A percentile compares a stretch with the other conserved stretches of the same genome.
These are phyloP conservation scores for Thalassophryne amazonica DNA, from an alignment of 2,797 vertebrate species.

Conservation along the genomic window DNA sequence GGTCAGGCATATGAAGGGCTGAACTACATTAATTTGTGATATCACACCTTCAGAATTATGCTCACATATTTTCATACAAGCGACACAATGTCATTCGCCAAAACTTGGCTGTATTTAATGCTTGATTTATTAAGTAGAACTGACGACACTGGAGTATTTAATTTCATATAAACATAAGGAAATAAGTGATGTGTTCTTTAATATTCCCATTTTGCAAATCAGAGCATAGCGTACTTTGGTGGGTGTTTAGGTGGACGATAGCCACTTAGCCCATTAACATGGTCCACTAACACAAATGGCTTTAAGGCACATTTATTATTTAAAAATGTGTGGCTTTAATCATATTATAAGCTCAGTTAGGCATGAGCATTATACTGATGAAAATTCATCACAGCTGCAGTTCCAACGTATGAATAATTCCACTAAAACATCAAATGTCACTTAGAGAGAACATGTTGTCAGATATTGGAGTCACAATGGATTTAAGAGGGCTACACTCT, in stretches of 20 bases:
- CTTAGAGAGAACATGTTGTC: slow-evolving; percentile 43
- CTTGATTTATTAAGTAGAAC: too few relatives aligned
- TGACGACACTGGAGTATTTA: too few relatives aligned
- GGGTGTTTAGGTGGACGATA: slow-evolving; percentile 6
- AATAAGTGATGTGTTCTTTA: slow-evolving; percentile 3
- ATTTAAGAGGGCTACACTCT: slow-evolving; percentile 61
- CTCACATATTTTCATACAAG: too few relatives aligned
- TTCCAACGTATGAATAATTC: slow-evolving; percentile 58
- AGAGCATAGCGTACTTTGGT: background rate
- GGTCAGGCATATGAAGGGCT: too few relatives aligned
- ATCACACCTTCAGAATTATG: too few relatives aligned
- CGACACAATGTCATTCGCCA: too few relatives aligned
- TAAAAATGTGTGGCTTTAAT: slow-evolving; percentile 37
- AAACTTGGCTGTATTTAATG: too few relatives aligned
- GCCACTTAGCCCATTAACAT: slow-evolving; percentile 47
- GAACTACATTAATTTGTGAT: too few relatives aligned
- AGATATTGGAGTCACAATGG: slow-evolving; percentile 60
- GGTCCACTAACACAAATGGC: slow-evolving; percentile 30
- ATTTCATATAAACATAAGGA: too few relatives aligned
- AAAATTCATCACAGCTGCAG: slow-evolving; percentile 49
- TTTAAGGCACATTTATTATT: slow-evolving; percentile 55
- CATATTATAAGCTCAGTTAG: slow-evolving; percentile 46
- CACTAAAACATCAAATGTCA: slow-evolving; percentile 55
- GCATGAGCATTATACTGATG: slow-evolving; percentile 27
- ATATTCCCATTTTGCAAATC: slow-evolving; percentile 18